Percentiles rank a stretch among this genome's conserved stretches.
These are phyloP conservation scores for Apodemia duryi DNA, from an alignment of 2,888 invertebrate genomes.

Conservation along the genomic window DNA sequence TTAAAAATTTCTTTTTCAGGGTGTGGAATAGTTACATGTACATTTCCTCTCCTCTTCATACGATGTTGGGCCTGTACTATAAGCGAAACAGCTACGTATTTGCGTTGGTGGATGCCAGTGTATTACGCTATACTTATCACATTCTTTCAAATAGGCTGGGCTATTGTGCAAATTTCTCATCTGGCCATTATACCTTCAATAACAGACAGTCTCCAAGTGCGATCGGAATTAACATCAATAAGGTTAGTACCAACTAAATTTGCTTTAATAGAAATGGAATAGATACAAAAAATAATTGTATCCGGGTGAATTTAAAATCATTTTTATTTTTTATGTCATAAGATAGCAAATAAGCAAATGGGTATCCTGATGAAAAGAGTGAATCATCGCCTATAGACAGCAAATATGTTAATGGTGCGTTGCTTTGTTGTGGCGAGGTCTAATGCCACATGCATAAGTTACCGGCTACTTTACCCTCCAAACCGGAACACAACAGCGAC, in stretches of 20 bases:
- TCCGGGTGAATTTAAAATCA: no score
- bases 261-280: no score
- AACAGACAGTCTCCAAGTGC: conserved; percentile 82
- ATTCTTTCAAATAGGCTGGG: conserved; percentile 96
- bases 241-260: conserved; percentile 69
- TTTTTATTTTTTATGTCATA: no score
- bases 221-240: conserved; percentile 89
- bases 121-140: conserved; percentile 81
- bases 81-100: conserved; percentile 48
- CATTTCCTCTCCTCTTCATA: conserved; percentile 89
- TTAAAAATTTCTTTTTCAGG: not conserved
- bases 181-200: conserved; percentile 93
- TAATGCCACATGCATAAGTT: no score
- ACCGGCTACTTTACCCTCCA: no score
- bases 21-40: conserved; percentile 78
- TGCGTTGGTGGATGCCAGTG: conserved; percentile 73
- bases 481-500: no score
- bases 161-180: conserved; percentile 95
- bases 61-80: conserved; percentile 81
- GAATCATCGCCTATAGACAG: no score
- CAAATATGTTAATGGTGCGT: no score
- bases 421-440: no score
- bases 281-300: no score
- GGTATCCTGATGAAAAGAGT: no score
- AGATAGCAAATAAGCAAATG: no score